These are phyloP conservation scores for Australoheros scitulus DNA, from an alignment of 2,113 vertebrate genomes.

Conservation along the genomic window DNA sequence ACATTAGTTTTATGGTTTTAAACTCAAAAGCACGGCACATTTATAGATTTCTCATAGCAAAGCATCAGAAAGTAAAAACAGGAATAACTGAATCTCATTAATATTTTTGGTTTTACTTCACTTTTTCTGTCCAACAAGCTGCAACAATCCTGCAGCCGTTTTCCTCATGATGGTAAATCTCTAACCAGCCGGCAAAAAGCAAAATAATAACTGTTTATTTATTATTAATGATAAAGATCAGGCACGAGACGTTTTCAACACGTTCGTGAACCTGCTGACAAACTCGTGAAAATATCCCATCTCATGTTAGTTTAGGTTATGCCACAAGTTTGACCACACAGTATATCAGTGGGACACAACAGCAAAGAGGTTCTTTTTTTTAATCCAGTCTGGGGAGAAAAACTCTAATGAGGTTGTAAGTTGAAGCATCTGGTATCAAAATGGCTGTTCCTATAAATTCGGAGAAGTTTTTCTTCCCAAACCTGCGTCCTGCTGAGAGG, in stretches of 20 bases:
- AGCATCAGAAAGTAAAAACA: not conserved
- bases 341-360: not conserved
- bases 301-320: not conserved
- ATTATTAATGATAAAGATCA: too few relatives aligned
- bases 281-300: not conserved
- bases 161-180: not conserved
- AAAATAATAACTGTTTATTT: not conserved
- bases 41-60: not conserved
- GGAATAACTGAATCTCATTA: not conserved
- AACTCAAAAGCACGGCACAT: not conserved
- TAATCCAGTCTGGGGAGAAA: not conserved
- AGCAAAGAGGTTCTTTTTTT: not conserved
- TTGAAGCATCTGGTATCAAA: constrained; percentile 54
- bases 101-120: not conserved
- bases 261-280: not conserved
- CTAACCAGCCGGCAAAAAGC: not conserved
- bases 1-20: not conserved
- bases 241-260: too few relatives aligned
- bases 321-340: not conserved
- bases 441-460: not conserved
- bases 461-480: not conserved
- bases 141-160: not conserved
- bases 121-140: not conserved
- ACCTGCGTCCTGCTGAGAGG: constrained; percentile 6
- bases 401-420: constrained; percentile 59